These are phyloP conservation scores for Aplysina aerophoba DNA, from an alignment of 37 sponge, comb jelly and placozoan species.

Conservation along the genomic window DNA sequence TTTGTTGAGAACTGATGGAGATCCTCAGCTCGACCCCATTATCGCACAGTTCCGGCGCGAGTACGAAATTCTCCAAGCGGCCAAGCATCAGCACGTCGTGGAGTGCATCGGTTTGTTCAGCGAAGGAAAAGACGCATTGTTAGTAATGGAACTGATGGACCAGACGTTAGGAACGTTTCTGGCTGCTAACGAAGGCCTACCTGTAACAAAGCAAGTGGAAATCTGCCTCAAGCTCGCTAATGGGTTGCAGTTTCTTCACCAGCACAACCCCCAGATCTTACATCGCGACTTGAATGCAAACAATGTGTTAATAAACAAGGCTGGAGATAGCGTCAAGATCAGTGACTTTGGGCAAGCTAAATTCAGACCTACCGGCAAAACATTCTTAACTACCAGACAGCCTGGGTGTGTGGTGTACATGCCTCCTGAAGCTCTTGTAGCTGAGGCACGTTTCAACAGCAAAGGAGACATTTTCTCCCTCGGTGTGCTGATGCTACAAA, in stretches of 20 bases:
- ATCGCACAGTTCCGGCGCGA: no score
- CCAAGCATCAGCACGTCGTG: no score
- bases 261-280: conserved; percentile 1
- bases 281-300: not conserved
- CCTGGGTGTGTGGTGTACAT: not conserved
- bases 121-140: no score
- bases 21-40: no score
- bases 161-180: no score
- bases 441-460: not conserved
- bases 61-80: no score
- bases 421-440: not conserved
- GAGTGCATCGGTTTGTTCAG: no score
- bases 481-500: not conserved
- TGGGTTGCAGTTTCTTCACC: conserved; percentile 17
- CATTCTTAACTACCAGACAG: not conserved
- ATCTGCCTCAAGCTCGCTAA: not conserved
- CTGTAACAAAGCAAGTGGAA: no score
- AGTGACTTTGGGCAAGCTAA: conserved; percentile 13
- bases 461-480: conserved; percentile 8
- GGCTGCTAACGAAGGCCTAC: no score
- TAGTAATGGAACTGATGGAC: no score
- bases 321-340: not conserved
- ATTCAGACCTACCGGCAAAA: not conserved
- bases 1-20: no score
- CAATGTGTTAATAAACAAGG: not conserved